Percentiles rank a stretch among this genome's conserved stretches.
These are phyloP conservation scores for Pycnomerus fuliginosus DNA, from an alignment of 2,888 invertebrate species.

Conservation along the genomic window DNA sequence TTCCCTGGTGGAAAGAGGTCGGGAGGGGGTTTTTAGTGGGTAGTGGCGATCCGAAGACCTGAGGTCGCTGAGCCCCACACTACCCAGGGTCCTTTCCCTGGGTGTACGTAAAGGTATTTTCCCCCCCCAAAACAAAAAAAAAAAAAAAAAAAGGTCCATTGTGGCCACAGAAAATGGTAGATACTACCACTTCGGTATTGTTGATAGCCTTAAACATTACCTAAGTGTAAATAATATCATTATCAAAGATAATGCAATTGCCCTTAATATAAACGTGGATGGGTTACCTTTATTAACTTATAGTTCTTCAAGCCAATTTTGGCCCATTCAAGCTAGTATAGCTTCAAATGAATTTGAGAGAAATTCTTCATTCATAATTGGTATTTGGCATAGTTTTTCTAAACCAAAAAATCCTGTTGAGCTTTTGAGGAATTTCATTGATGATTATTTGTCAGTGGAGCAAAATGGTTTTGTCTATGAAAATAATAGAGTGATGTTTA, in stretches of 20 bases:
- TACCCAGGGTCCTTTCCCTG: too few species aligned
- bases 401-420: background rate
- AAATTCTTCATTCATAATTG: conserved; percentile 34
- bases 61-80: too few species aligned
- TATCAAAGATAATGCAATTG: background rate
- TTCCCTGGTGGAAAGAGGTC: too few species aligned
- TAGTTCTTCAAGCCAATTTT: background rate
- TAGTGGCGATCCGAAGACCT: too few species aligned
- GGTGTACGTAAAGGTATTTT: too few species aligned
- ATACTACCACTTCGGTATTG: background rate
- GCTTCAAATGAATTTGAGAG: background rate
- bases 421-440: background rate
- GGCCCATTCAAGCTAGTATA: background rate
- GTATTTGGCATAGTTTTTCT: background rate
- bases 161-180: too few species aligned
- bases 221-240: too few species aligned
- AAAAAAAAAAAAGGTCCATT: too few species aligned
- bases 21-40: too few species aligned
- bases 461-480: background rate
- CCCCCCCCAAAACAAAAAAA: too few species aligned
- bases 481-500: too few species aligned
- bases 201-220: background rate
- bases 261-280: background rate
- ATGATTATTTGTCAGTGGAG: background rate
- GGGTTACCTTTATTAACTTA: background rate